Evolutionary conservation across 2,797 vertebrate species (phyloP), one percentile per base, ranked within the genome.

Genomic region (Sebastes flavidus): DNA sequence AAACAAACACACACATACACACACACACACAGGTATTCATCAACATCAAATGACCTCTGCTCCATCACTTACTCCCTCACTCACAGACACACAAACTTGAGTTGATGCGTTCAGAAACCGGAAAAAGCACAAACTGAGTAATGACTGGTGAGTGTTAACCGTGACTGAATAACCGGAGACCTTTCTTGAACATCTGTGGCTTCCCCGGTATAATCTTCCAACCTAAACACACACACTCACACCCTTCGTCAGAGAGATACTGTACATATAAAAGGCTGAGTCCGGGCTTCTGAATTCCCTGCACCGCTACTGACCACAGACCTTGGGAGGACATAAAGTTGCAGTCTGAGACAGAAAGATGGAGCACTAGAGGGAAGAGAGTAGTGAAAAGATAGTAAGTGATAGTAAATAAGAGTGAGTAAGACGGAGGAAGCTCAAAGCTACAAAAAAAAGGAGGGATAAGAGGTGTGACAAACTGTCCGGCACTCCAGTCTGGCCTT

Each of bases 91-190:
- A 71, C 78, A 69, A 58, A 75, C 55, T 8, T 12, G n/a, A 65
- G 22, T 20, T 10, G 46, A 56, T 46, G 29, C 0, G 2, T 42
- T 61, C 38, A 25, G 65, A 22, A 13, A 61, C 58, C 27, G 22
- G 81, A 36, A 36, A 90, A 87, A 75, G 16, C 12, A 18, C 29
- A 65, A 62, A 76, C 58, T 55, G 6, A 77, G 65, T 29, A 38
- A 27, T 36, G 66, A 76, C 36, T 4, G 10, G 2, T 72, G 68
- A 69, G 8, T 63, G 67, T 87, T 80, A 81, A 56, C 79, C 13
- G 75, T 90, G 88, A 94, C 89, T 93, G 74, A 92, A 80, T 93
- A 92, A 92, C 90, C 24, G 22, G 65, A 72, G 22, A 54, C 7
- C 13, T 73, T 71, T 70, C 61, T 52, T 24, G 25, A 27, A 78